These are phyloP conservation scores for Chrysocyon brachyurus DNA, from an alignment of 2,797 vertebrate species.

Conservation along the genomic window DNA sequence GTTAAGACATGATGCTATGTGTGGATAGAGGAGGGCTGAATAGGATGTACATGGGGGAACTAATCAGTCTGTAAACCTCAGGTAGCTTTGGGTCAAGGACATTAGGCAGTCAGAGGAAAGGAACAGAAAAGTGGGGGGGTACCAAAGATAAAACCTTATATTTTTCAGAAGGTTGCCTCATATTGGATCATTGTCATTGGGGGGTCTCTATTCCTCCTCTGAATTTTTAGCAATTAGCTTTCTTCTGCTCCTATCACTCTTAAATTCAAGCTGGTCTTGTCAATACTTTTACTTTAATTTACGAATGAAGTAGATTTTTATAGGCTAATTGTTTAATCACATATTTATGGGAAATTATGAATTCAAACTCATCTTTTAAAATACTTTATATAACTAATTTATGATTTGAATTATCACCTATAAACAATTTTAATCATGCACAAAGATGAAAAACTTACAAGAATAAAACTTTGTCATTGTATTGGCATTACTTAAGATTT, in stretches of 20 bases:
- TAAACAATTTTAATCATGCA: not conserved
- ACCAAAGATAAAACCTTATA: not conserved
- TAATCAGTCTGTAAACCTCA: not conserved
- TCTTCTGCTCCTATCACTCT: not conserved
- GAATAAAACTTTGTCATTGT: not conserved
- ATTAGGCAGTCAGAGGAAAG: not conserved
- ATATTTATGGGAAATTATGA: not conserved
- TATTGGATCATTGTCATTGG: not conserved
- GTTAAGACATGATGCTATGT: not conserved
- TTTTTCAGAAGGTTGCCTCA: not conserved
- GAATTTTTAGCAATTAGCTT: not conserved
- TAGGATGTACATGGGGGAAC: not conserved
- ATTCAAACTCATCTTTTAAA: constrained; percentile 20
- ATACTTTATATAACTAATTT: not conserved
- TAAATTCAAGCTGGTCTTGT: not conserved
- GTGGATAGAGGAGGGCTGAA: not conserved
- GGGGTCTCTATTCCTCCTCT: not conserved
- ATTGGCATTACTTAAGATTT: constrained; percentile 9
- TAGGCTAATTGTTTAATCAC: not conserved
- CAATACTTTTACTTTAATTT: not conserved
- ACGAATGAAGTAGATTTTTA: constrained; percentile 35
- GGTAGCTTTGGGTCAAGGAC: not conserved
- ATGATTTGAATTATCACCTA: not conserved
- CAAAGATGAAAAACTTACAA: not conserved
- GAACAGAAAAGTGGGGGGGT: not conserved